Conservation (phyloP, 2,113 vertebrate species). For the Syrrhaptes paradoxus region DNA sequence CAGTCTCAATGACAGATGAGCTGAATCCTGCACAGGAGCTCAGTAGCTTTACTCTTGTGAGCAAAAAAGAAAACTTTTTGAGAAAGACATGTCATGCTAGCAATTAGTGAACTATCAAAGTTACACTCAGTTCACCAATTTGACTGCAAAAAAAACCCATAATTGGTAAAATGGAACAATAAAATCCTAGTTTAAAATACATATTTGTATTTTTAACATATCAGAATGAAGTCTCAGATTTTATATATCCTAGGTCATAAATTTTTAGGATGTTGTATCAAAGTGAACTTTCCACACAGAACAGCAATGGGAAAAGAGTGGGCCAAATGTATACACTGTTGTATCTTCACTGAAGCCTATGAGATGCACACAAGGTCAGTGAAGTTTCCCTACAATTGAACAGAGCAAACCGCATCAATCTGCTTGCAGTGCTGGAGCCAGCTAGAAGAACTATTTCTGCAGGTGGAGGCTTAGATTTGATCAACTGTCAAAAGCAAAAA, state of each 20-base stretch:
- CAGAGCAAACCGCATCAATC: background rate
- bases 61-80: background rate
- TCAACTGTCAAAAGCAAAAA: background rate
- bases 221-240: background rate
- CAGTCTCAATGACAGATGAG: background rate
- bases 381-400: background rate
- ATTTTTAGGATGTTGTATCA: background rate
- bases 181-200: background rate
- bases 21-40: background rate
- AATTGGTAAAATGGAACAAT: background rate
- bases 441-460: background rate
- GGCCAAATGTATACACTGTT: background rate
- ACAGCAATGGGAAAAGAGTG: background rate
- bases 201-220: background rate
- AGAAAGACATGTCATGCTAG: background rate
- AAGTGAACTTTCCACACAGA: background rate
- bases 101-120: background rate
- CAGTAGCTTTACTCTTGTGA: background rate
- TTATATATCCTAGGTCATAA: background rate
- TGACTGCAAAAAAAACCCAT: background rate
- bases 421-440: background rate
- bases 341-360: background rate
- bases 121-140: background rate
- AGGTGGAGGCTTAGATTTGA: background rate
- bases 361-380: background rate